phyloP scores from a whole-genome alignment of 2,888 invertebrate species.

The Sphinx pinastri region DNA sequence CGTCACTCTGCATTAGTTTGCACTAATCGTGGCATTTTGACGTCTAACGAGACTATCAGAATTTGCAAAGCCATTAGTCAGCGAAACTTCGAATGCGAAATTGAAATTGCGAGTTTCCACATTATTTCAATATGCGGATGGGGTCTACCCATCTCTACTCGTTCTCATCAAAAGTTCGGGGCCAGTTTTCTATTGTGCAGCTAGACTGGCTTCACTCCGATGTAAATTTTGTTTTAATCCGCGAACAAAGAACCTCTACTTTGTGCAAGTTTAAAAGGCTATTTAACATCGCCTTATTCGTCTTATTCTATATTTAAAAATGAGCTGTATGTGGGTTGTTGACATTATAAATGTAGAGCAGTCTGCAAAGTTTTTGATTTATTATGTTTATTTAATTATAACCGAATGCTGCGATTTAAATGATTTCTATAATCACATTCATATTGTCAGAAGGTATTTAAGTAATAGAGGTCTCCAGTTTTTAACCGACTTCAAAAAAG shows the following conservation, averaged over 20 bases:
- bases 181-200: constrained; percentile 55
- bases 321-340: neutral
- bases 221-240: constrained; percentile 59
- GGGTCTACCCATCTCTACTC: constrained; percentile 3
- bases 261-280: constrained; percentile 17
- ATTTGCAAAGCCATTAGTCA: neutral
- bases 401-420: neutral
- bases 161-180: constrained; percentile 57
- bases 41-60: neutral
- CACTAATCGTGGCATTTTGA: neutral
- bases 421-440: neutral
- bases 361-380: constrained; percentile 9
- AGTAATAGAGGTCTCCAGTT: neutral
- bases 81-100: neutral
- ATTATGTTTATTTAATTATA: constrained; percentile 13
- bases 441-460: neutral
- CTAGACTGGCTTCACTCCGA: constrained; percentile 36
- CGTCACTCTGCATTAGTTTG: neutral
- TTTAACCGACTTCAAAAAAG: no score
- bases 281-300: constrained; percentile 12
- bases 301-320: neutral
- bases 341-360: constrained; percentile 9
- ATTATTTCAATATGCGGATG: constrained; percentile 14
- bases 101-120: neutral
- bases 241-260: constrained; percentile 47